Evolutionary conservation across 2,113 vertebrate genomes (phyloP).

Genomic region (Isichthys henryi): DNA sequence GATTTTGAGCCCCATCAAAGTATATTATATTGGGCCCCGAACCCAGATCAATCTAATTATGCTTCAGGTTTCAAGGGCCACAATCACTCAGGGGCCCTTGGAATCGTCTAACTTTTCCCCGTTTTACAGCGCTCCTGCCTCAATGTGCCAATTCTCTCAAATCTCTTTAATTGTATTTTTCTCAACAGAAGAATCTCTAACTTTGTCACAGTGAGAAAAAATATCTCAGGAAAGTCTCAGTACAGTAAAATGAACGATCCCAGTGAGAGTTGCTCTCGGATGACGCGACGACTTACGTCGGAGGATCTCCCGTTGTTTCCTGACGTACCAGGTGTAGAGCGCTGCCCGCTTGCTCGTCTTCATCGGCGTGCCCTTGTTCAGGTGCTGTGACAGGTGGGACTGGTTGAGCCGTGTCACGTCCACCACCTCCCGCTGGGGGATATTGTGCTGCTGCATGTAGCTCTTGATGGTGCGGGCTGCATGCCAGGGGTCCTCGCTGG

Average conservation of each 20-base stretch:
- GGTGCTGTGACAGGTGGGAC: conserved; percentile 97
- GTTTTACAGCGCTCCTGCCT: no score
- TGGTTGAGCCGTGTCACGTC: conserved; percentile 96
- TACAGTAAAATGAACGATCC: neutral
- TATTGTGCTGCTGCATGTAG: conserved; percentile 99
- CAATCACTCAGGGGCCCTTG: no score
- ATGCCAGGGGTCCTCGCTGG: conserved; percentile 93
- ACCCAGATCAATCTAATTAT: no score
- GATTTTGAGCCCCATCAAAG: no score
- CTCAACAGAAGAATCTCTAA: neutral
- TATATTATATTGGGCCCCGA: no score
- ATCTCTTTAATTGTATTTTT: neutral
- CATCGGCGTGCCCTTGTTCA: conserved; percentile 99
- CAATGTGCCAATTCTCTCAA: neutral
- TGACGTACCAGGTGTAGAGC: conserved; percentile 97
- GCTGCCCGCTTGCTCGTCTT: conserved; percentile 96
- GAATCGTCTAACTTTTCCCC: no score
- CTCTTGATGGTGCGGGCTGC: conserved; percentile 99
- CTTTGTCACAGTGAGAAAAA: neutral
- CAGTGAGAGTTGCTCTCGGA: neutral
- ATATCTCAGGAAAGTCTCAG: neutral
- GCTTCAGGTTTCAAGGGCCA: no score
- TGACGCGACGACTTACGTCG: conserved; percentile 82
- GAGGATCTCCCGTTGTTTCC: conserved; percentile 97
- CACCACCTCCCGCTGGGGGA: conserved; percentile 94